Evolutionary conservation across 2,888 invertebrate species (phyloP).

Genomic region (Seira sanloemensis): DNA sequence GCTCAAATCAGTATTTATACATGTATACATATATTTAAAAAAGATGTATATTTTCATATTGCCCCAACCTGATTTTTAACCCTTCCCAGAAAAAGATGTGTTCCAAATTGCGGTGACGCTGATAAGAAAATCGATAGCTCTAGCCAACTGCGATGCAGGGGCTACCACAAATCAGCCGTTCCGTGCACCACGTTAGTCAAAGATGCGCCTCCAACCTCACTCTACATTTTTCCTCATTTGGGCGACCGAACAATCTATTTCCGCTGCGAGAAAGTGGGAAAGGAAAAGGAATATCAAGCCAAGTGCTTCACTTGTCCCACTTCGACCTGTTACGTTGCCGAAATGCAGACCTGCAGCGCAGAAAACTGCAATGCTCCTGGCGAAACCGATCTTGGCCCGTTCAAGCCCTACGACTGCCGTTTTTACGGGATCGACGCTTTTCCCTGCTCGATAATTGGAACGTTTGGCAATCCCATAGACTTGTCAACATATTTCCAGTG

Average conservation of each 20-base stretch:
- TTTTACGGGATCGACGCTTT: neutral
- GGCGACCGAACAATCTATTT: conserved; percentile 11
- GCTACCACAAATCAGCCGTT: neutral
- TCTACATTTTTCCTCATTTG: neutral
- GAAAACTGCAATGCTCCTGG: neutral
- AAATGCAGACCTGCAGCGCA: neutral
- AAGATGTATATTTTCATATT: neutral
- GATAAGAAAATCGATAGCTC: neutral
- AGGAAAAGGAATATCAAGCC: neutral
- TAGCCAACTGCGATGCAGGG: neutral
- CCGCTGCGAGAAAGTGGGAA: neutral
- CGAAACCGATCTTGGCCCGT: neutral
- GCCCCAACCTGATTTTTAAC: too few relatives aligned
- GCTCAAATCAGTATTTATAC: neutral
- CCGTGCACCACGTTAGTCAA: neutral
- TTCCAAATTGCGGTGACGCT: neutral
- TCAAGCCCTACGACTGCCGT: neutral
- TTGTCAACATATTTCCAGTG: neutral
- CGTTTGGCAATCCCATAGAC: neutral
- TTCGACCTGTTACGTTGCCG: neutral
- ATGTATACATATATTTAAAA: neutral
- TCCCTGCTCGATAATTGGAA: neutral
- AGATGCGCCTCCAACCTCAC: neutral
- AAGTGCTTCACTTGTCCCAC: conserved; percentile 2
- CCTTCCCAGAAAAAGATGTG: neutral